A percentile compares a stretch with the other conserved stretches of the same genome.
phyloP scores from a whole-genome alignment of 2,888 invertebrate genomes.

The Dryobota labecula region DNA sequence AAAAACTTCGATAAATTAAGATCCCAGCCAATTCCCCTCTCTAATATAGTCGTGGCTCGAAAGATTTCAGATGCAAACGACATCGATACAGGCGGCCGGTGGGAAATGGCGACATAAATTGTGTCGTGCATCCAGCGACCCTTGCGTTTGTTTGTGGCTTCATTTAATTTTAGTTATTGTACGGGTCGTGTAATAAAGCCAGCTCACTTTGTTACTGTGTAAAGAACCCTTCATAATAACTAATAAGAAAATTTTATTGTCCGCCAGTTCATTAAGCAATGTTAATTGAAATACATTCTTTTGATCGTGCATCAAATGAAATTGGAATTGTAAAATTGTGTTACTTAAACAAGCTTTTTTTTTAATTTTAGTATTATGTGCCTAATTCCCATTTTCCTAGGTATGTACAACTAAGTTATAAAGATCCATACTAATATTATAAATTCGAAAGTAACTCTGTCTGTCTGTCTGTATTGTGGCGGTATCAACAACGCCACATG shows the following conservation, averaged over 20 bases:
- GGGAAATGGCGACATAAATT: slow-evolving; percentile 81
- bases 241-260: slow-evolving; percentile 67
- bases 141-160: slow-evolving; percentile 85
- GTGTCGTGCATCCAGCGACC: slow-evolving; percentile 74
- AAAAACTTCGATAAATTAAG: slow-evolving; percentile 91
- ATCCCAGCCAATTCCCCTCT: slow-evolving; percentile 90
- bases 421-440: too few relatives aligned
- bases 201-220: slow-evolving; percentile 72
- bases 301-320: slow-evolving; percentile 24
- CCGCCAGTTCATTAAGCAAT: slow-evolving; percentile 46
- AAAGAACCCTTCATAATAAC: slow-evolving; percentile 72
- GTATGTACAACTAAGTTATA: background rate
- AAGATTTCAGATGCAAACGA: slow-evolving; percentile 90
- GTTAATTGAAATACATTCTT: slow-evolving; percentile 54
- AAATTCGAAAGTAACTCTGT: too few relatives aligned
- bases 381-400: background rate
- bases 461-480: too few relatives aligned
- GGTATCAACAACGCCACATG: too few relatives aligned
- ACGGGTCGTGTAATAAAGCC: slow-evolving; percentile 68
- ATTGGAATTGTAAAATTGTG: slow-evolving; percentile 2
- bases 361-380: background rate
- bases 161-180: slow-evolving; percentile 84
- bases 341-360: slow-evolving; percentile 10
- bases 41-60: slow-evolving; percentile 86
- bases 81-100: slow-evolving; percentile 83